Evolutionary conservation across 2,888 invertebrate genomes (phyloP).

Genomic region (Scaptomyza tumidula): DNA sequence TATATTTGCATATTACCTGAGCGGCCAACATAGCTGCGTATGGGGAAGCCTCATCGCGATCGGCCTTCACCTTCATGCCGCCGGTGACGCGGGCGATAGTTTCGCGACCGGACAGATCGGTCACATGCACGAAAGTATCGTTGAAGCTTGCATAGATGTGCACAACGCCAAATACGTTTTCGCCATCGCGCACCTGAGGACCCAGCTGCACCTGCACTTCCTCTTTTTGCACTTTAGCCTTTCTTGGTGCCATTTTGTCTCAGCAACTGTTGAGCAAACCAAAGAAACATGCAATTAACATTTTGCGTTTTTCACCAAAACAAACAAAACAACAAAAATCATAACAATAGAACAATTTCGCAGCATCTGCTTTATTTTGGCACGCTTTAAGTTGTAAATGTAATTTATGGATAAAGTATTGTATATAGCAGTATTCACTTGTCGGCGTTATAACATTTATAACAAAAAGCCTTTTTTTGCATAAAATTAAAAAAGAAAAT

Average conservation of each 20-base stretch:
- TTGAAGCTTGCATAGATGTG: slow-evolving; percentile 99
- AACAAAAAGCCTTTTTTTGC: slow-evolving; percentile 43
- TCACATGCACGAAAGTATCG: slow-evolving; percentile 99
- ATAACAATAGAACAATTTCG: slow-evolving; percentile 47
- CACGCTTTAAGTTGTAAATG: slow-evolving; percentile 9
- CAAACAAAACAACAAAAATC: slow-evolving; percentile 41
- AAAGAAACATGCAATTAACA: slow-evolving; percentile 16
- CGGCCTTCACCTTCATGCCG: slow-evolving; percentile 99
- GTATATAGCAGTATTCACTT: slow-evolving; percentile 32
- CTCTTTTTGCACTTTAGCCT: slow-evolving; percentile 98
- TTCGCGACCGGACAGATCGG: slow-evolving; percentile 98
- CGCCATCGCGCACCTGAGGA: slow-evolving; percentile 98
- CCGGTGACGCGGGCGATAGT: slow-evolving; percentile 97
- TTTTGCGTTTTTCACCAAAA: slow-evolving; percentile 21
- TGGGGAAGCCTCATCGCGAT: slow-evolving; percentile 99
- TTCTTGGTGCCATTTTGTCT: slow-evolving; percentile 95
- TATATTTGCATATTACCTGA: slow-evolving; percentile 88
- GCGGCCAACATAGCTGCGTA: slow-evolving; percentile 99
- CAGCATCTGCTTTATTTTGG: slow-evolving; percentile 52
- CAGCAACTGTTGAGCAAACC: slow-evolving; percentile 43
- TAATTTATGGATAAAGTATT: background rate
- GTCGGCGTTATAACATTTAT: slow-evolving; percentile 53
- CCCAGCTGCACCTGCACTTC: slow-evolving; percentile 98
- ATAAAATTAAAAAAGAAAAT: slow-evolving; percentile 61
- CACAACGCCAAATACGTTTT: slow-evolving; percentile 99